Percentiles rank a stretch among this genome's conserved stretches.
phyloP scores from a whole-genome alignment of 2,888 invertebrate genomes.

The Agriopis marginaria region DNA sequence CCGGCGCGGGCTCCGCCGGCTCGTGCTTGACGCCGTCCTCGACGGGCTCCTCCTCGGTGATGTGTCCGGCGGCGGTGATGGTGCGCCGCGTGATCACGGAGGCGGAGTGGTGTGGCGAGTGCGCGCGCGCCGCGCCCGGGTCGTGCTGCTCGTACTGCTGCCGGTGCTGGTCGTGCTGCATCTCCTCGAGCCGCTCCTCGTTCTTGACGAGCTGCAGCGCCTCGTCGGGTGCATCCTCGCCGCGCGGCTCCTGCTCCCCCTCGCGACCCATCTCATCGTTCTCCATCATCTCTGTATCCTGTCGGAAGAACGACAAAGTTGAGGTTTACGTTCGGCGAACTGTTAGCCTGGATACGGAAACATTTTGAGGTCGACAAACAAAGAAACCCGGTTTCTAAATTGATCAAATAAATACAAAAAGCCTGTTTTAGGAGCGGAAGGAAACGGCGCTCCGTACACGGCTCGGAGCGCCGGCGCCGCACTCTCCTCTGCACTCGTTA shows the following conservation, averaged over 20 bases:
- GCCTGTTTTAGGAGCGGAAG: slow-evolving; percentile 67
- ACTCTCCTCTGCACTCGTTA: background rate
- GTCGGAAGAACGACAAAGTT: slow-evolving; percentile 17
- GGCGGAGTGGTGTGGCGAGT: slow-evolving; percentile 66
- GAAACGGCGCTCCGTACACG: slow-evolving; percentile 45
- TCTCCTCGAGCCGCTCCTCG: slow-evolving; percentile 64
- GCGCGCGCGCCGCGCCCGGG: slow-evolving; percentile 41
- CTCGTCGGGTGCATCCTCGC: slow-evolving; percentile 57
- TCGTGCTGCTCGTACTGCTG: slow-evolving; percentile 31
- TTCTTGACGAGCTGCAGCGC: slow-evolving; percentile 79
- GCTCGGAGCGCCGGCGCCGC: slow-evolving; percentile 31
- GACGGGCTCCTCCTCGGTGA: slow-evolving; percentile 67
- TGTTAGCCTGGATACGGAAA: background rate
- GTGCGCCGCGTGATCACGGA: slow-evolving; percentile 87
- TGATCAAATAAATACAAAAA: slow-evolving; percentile 25
- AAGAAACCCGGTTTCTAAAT: slow-evolving; percentile 16
- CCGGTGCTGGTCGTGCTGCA: slow-evolving; percentile 36
- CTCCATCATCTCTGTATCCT: slow-evolving; percentile 59
- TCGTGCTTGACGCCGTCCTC: slow-evolving; percentile 76
- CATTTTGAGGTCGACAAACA: slow-evolving; percentile 19
- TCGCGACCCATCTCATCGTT: slow-evolving; percentile 58
- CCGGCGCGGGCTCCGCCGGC: slow-evolving; percentile 62
- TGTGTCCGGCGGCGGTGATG: slow-evolving; percentile 88
- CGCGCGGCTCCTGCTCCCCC: slow-evolving; percentile 55
- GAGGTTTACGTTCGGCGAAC: background rate